A percentile compares a stretch with the other conserved stretches of the same genome.
Evolutionary conservation across 2,888 invertebrate species (phyloP).

Genomic region (Amphipyra tragopoginis): DNA sequence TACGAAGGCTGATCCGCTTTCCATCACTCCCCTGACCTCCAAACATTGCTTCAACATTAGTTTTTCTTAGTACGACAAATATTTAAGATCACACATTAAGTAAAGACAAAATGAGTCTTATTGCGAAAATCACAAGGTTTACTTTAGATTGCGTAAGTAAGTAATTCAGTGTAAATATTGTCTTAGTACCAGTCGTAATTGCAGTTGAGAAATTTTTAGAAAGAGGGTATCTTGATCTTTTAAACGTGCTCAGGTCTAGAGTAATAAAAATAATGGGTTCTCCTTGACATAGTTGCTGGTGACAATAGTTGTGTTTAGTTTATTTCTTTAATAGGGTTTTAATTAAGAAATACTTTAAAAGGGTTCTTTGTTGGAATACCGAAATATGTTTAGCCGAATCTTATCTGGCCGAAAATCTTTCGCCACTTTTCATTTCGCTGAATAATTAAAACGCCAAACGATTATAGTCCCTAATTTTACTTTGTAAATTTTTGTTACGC

Average conservation of each 20-base stretch:
- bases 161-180: constrained; percentile 40
- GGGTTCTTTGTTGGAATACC: too few species aligned
- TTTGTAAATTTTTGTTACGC: too few species aligned
- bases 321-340: too few species aligned
- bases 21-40: constrained; percentile 26
- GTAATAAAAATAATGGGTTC: constrained; percentile 17
- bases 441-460: too few species aligned
- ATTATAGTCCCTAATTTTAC: too few species aligned
- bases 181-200: constrained; percentile 47
- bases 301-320: constrained; percentile 3
- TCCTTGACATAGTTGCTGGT: constrained; percentile 47
- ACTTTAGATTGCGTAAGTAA: constrained; percentile 34
- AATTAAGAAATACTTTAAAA: too few species aligned
- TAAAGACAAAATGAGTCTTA: constrained; percentile 28
- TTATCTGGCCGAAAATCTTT: too few species aligned
- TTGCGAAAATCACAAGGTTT: constrained; percentile 30
- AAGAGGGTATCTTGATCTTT: constrained; percentile 41
- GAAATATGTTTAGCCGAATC: too few species aligned
- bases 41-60: constrained; percentile 21
- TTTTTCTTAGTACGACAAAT: constrained; percentile 33
- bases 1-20: constrained; percentile 39
- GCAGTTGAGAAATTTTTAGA: constrained; percentile 46
- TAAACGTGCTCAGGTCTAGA: constrained; percentile 10
- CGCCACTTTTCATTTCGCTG: too few species aligned
- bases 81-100: constrained; percentile 34